These are phyloP conservation scores for Salvelinus namaycush DNA, from an alignment of 2,113 vertebrate species.

Conservation along the genomic window DNA sequence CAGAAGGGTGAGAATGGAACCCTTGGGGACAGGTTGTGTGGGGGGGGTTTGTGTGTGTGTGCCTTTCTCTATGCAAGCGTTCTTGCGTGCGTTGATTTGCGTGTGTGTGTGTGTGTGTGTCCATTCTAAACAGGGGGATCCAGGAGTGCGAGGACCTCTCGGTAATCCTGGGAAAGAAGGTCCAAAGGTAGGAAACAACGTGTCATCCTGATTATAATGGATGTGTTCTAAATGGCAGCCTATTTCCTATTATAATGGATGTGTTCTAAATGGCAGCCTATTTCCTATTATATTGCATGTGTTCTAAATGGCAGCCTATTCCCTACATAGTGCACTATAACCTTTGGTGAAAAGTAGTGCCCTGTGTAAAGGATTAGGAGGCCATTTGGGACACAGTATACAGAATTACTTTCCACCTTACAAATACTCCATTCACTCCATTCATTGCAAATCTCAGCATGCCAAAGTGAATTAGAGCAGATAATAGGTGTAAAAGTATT, in stretches of 20 bases:
- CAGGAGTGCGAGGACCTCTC: conserved; percentile 84
- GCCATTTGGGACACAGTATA: background rate
- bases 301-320: too few species aligned
- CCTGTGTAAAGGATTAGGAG: too few species aligned
- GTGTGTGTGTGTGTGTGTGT: background rate
- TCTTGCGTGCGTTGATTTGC: background rate
- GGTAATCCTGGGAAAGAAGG: conserved; percentile 95
- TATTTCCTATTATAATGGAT: too few species aligned
- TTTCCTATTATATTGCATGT: too few species aligned
- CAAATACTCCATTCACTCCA: background rate
- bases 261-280: too few species aligned
- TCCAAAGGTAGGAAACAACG: conserved; percentile 81
- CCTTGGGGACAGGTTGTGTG: background rate
- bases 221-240: too few species aligned
- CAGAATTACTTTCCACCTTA: too few species aligned
- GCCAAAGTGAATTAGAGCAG: conserved; percentile 1
- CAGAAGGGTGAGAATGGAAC: too few species aligned
- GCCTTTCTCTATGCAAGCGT: background rate
- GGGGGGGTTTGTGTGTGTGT: background rate
- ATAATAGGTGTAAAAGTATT: background rate
- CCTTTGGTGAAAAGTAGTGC: too few species aligned
- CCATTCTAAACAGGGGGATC: conserved; percentile 78
- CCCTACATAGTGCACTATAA: too few species aligned
- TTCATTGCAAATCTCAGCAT: background rate
- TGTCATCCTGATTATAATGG: too few species aligned